phyloP scores from a whole-genome alignment of 1,140 invertebrate genomes.

The Pseudoatta argentina region DNA sequence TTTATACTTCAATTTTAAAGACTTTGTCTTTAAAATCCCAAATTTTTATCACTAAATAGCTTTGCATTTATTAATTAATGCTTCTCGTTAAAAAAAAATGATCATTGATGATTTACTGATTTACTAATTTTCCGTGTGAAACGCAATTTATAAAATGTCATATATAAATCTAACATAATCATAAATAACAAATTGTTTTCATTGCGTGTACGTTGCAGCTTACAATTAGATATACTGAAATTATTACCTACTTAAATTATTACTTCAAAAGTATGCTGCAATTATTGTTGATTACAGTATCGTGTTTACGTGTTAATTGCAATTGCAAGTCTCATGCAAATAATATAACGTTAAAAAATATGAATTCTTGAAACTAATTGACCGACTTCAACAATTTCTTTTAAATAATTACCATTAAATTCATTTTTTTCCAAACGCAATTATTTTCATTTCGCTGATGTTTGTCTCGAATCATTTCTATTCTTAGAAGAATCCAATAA shows the following conservation, averaged over 20 bases:
- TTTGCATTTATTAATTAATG: conserved; percentile 1
- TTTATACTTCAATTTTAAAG: background rate
- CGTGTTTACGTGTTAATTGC: background rate
- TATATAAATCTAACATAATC: background rate
- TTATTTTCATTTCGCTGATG: background rate
- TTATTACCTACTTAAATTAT: conserved; percentile 5
- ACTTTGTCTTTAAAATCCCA: background rate
- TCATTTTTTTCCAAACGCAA: background rate
- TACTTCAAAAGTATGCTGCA: background rate
- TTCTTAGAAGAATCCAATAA: background rate
- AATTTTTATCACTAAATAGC: background rate
- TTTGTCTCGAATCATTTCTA: conserved; percentile 9
- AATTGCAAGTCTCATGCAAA: background rate
- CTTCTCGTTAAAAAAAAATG: background rate
- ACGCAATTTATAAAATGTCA: background rate
- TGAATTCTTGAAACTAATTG: background rate
- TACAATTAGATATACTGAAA: background rate
- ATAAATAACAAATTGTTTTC: conserved; percentile 11
- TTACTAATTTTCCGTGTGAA: background rate
- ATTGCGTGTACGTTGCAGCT: background rate
- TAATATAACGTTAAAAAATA: background rate
- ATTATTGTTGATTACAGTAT: background rate
- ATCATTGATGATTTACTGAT: background rate
- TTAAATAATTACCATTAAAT: background rate
- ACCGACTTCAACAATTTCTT: background rate